Evolutionary conservation across 2,888 invertebrate genomes (phyloP), one percentile per base, ranked within the genome.

Genomic region (Aproaerema taeniolella): DNA sequence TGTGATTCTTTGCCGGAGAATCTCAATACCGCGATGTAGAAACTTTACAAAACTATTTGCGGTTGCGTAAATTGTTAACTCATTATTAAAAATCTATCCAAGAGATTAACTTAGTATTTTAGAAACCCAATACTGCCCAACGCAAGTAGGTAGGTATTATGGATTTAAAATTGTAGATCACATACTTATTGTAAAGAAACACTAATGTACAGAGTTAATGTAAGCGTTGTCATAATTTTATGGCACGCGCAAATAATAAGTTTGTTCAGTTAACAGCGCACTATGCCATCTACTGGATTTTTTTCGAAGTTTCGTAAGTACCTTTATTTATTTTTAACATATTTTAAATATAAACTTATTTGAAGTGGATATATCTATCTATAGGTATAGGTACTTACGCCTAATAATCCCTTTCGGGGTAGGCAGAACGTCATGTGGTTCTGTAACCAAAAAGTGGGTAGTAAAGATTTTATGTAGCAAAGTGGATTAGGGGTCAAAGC

Each of bases 11-110:
- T 9, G 10, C 16, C 20, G 20, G n/a, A 24, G 14, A 24, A 34
- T 36, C 29, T 35, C 24, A 36, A 24, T 14, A 34, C 34, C 34
- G 34, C 34, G 34, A 20, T 24, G 6, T 14, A 34, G 28, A n/a
- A 25, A 34, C 12, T 25, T 34, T 14, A 34, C 34, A 25, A 32
- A 29, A 7, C 16, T 31, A 43, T 12, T 41, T 31, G 16, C 17
- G 17, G 5, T 10, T 32, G 16, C 17, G 10, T 24, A 14, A 26
- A 26, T 20, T 20, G 20, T n/a, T n/a, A n/a, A n/a, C n/a, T n/a
- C n/a, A n/a, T n/a, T n/a, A n/a, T 20, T 20, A 6, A 20, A 20
- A 7, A 20, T 6, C 4, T 20, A 20, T 20, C 7, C 20, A 20
- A 7, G 4, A 6, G 20, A 6, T 4, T 20, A 20, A 20, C 4